Conservation (phyloP, 2,888 invertebrate genomes). For the Diloba caeruleocephala region DNA sequence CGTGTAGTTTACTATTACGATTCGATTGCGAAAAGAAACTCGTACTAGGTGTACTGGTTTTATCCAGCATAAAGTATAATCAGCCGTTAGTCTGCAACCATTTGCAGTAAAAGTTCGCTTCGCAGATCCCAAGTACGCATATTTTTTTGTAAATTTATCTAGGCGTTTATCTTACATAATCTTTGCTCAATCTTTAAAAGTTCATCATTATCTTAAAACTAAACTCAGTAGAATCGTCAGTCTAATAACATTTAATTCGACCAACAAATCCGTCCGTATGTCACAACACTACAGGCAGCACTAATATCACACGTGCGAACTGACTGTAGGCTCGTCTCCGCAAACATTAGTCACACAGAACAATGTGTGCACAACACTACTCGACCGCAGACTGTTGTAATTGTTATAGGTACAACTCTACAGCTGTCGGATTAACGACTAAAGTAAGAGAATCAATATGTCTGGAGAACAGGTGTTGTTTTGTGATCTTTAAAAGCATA, state of each 20-base stretch:
- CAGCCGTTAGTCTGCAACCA: no score
- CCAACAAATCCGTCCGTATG: constrained; percentile 46
- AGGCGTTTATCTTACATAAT: no score
- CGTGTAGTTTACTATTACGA: no score
- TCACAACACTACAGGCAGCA: constrained; percentile 45
- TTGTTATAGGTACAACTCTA: constrained; percentile 50
- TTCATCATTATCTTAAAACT: no score
- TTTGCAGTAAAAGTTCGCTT: no score
- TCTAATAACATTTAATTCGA: constrained; percentile 1
- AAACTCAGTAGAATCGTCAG: neutral
- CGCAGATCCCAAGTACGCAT: no score
- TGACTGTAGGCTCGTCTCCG: constrained; percentile 62
- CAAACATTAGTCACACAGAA: constrained; percentile 66
- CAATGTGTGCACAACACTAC: constrained; percentile 52
- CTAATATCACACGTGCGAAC: constrained; percentile 61
- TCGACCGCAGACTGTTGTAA: constrained; percentile 55
- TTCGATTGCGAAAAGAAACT: no score
- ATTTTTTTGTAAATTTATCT: no score
- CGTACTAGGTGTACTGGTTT: no score
- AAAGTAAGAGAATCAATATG: constrained; percentile 43
- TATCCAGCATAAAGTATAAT: no score
- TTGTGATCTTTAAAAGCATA: neutral
- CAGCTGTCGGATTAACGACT: constrained; percentile 37
- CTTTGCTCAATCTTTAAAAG: no score
- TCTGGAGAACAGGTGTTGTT: constrained; percentile 27